phyloP scores from a whole-genome alignment of 2,113 vertebrate genomes.

The Setophaga coronata region DNA sequence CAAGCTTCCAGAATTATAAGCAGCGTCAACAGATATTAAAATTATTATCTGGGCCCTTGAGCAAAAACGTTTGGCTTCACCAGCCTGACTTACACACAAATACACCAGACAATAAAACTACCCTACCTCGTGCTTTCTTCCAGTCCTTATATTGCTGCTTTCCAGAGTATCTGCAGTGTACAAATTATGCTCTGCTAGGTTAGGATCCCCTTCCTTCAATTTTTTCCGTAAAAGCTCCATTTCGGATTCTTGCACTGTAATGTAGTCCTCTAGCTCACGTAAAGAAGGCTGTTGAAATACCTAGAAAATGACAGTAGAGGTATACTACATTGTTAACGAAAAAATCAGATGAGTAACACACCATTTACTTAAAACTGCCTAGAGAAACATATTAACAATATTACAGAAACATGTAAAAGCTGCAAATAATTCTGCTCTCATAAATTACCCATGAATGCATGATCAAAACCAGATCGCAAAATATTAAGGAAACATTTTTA shows the following conservation, averaged over 20 bases:
- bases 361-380: background rate
- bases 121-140: constrained; percentile 59
- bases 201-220: constrained; percentile 48
- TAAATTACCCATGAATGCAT: background rate
- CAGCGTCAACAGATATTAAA: constrained; percentile 62
- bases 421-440: background rate
- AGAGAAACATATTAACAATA: background rate
- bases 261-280: constrained; percentile 55
- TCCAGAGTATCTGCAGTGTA: constrained; percentile 2
- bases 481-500: background rate
- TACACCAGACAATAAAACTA: constrained; percentile 53
- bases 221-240: constrained; percentile 72
- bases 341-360: background rate
- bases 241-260: constrained; percentile 71
- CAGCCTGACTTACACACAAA: constrained; percentile 56
- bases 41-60: constrained; percentile 64
- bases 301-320: background rate
- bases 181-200: constrained; percentile 35
- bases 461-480: background rate
- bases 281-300: constrained; percentile 45
- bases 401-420: background rate
- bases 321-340: background rate
- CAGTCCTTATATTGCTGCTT: constrained; percentile 14
- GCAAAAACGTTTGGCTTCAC: constrained; percentile 65
- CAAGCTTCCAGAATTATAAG: constrained; percentile 63